Evolutionary conservation across 2,113 vertebrate species (phyloP), one percentile per base, ranked within the genome.

Genomic region (Zosterops japonicus): DNA sequence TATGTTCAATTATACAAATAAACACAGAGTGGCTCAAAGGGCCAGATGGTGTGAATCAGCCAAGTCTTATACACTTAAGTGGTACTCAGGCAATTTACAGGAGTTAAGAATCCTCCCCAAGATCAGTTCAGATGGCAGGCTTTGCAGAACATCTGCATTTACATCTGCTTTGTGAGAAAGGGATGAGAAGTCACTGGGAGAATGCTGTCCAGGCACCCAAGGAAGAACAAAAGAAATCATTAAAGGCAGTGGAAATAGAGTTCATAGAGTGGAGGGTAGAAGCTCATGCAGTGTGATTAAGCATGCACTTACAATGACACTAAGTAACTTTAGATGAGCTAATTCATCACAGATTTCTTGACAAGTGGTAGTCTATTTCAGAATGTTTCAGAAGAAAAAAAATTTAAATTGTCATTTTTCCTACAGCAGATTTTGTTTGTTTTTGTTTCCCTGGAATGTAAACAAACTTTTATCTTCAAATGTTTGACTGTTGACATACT

Each of bases 1-100:
- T 93, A 85, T 71, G 83, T 74, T 88, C 52, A 80, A 68, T 94
- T 91, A 92, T 77, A 83, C 75, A 97, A 90, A 94, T 74, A 97
- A 96, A 90, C 59, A 93, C 7, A 74, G 50, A 67, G 59, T 52
- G 82, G 67, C 75, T 94, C 60, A 77, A 90, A 91, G 69, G 88
- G 79, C 50, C 91, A 96, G 94, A 93, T 90, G 78, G 91, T 69
- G 78, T 74, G 71, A 95, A 80, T 90, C 61, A 87, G 39, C 21
- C 71, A 83, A 80, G 50, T 50, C 52, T 72, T 79, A 82, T 5
- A 70, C 55, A 63, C 47, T 86, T 69, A 87, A 80, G 33, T 83
- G 50, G 17, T 77, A 65, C 55, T 83, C 44, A 53, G 70, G 55
- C 35, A 91, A 86, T 90, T 86, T 67, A 56, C 46, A 92, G 85